phyloP scores from a whole-genome alignment of 2,797 vertebrate species.

The Serranus cabrilla region DNA sequence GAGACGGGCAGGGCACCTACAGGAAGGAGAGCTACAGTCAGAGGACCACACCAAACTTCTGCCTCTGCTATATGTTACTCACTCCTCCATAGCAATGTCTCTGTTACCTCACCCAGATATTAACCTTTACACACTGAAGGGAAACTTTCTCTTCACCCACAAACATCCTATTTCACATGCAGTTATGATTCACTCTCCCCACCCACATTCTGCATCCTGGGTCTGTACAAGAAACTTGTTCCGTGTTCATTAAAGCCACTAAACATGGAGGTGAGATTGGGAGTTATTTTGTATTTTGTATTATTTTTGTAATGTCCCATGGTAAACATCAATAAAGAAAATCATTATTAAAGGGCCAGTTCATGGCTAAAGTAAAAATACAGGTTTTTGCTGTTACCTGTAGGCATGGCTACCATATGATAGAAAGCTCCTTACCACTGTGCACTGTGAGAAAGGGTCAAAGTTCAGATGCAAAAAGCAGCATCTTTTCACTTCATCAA shows the following conservation, averaged over 20 bases:
- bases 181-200: conserved; percentile 21
- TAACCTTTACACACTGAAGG: conserved; percentile 25
- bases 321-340: neutral
- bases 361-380: no score
- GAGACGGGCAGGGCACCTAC: conserved; percentile 76
- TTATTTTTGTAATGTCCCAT: no score
- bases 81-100: no score
- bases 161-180: conserved; percentile 10
- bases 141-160: neutral
- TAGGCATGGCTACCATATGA: no score
- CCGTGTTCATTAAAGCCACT: neutral
- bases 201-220: conserved; percentile 2
- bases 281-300: conserved; percentile 1
- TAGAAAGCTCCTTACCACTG: no score
- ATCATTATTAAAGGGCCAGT: neutral
- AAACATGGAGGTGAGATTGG: neutral
- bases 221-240: neutral
- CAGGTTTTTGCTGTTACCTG: no score
- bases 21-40: conserved; percentile 31
- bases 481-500: no score
- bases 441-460: no score
- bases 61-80: neutral
- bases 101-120: neutral
- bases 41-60: neutral
- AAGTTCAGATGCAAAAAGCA: no score